Base-by-base conservation (phyloP, 1,140 invertebrate species). In the Drosophila pachea region DNA sequence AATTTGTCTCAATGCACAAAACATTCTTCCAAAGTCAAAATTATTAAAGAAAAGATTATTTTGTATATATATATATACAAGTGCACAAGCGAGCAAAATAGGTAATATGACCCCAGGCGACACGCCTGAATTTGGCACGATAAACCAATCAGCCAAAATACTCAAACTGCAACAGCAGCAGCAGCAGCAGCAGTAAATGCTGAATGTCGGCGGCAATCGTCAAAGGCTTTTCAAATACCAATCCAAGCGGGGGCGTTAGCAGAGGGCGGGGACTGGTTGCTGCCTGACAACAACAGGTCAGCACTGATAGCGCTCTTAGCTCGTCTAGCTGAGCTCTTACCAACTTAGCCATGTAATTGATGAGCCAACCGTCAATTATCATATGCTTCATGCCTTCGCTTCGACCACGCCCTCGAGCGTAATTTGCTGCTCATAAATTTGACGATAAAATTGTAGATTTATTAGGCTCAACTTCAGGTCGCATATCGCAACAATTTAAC, bases 41-140 rank as follows among this genome's bases (percentile, higher is more conserved):
- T 74, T 70, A 74, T 74, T 81, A 70, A 22, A 7, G 29, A 22
- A 14, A 43, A 45, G 22, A 54, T 43, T 43, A 43, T 43, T n/a
- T n/a, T n/a, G n/a, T n/a, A 40, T 22, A 22, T 22, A 22, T 22
- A 56, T 29, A 56, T 33, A 14, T n/a, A 2, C 33, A 31, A 43
- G 32, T 70, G 62, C 68, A 58, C 48, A 65, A 48, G 45, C 63
- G n/a, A n/a, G 43, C 50, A 77, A 63, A 73, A 50, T 14, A 74
- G 54, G 78, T 73, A 70, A 83, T 79, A 74, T 69, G 68, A 75
- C 81, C 78, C 73, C 50, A 69, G 76, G 86, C 74, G 69, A 86
- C 82, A 88, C 81, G 81, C 79, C 81, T 82, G 62, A 73, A 66
- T 79, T 86, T 71, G 76, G 67, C 86, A 88, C 86, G 86, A 88